Conservation (phyloP, 2,888 invertebrate species). For the Drosophila monieri region DNA sequence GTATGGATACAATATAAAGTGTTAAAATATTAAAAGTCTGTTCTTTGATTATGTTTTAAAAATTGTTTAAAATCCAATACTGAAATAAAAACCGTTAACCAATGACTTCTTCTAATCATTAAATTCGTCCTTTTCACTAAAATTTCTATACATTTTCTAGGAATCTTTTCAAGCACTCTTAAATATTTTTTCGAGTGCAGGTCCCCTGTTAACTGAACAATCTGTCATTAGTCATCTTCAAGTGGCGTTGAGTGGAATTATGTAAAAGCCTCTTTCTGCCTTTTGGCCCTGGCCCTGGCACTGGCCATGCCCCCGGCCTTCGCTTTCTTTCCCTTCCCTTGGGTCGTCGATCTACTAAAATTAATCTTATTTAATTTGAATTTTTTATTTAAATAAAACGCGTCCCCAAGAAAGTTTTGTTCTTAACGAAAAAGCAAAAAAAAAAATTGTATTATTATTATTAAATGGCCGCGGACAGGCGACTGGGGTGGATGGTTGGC, state of each 20-base stretch:
- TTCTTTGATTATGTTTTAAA: no score
- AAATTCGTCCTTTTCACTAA: no score
- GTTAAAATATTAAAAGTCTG: background rate
- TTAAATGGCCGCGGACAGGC: slow-evolving; percentile 67
- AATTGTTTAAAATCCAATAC: no score
- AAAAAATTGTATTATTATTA: slow-evolving; percentile 53
- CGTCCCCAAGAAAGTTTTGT: slow-evolving; percentile 67
- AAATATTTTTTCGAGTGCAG: slow-evolving; percentile 14
- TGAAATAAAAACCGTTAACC: no score
- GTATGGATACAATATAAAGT: background rate
- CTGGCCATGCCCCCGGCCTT: background rate
- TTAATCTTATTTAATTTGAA: slow-evolving; percentile 83
- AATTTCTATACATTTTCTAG: no score
- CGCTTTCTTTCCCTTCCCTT: background rate
- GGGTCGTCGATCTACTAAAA: slow-evolving; percentile 42
- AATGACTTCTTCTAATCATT: no score
- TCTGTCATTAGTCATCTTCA: slow-evolving; percentile 77
- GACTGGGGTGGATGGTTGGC: background rate
- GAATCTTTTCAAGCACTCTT: background rate
- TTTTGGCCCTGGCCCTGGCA: background rate
- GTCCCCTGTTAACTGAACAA: slow-evolving; percentile 17
- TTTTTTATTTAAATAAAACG: slow-evolving; percentile 75
- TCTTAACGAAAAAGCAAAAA: slow-evolving; percentile 24
- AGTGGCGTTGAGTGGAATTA: slow-evolving; percentile 80
- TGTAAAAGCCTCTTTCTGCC: slow-evolving; percentile 56